These are phyloP conservation scores for Sphaeridia pumilis DNA, from an alignment of 2,888 invertebrate genomes.

Conservation along the genomic window DNA sequence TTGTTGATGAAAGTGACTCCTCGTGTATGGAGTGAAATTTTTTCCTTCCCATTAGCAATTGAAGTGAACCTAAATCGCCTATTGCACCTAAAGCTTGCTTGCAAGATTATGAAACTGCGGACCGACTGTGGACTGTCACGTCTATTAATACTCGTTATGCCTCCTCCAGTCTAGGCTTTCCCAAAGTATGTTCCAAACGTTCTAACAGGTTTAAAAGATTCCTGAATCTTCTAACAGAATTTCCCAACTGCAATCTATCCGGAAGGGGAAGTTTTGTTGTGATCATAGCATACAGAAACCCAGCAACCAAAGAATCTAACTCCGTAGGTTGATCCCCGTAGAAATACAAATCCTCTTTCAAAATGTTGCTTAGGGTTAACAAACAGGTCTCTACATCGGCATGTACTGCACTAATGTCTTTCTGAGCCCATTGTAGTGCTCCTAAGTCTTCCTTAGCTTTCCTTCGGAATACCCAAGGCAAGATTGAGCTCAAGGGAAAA, in stretches of 20 bases:
- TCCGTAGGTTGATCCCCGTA: conserved; percentile 77
- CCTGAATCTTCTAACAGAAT: conserved; percentile 62
- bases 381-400: conserved; percentile 65
- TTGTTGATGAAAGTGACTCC: too few relatives aligned
- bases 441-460: conserved; percentile 58
- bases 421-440: conserved; percentile 70
- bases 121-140: not conserved
- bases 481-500: conserved; percentile 76
- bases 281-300: conserved; percentile 88
- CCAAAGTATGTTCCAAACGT: conserved; percentile 55
- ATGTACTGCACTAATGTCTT: conserved; percentile 60
- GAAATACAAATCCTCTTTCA: conserved; percentile 69
- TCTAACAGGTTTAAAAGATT: conserved; percentile 69
- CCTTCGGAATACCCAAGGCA: conserved; percentile 64
- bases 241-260: conserved; percentile 54
- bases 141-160: not conserved
- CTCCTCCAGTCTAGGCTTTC: not conserved
- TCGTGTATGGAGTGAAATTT: too few relatives aligned
- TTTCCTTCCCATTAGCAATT: too few relatives aligned
- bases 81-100: not conserved
- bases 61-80: too few relatives aligned
- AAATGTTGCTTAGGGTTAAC: conserved; percentile 67
- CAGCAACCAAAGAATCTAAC: conserved; percentile 90
- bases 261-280: conserved; percentile 66
- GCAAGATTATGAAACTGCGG: too few relatives aligned